Percentiles rank a stretch among this genome's conserved stretches.
These are phyloP conservation scores for Trachelus tabidus DNA, from an alignment of 2,888 invertebrate genomes.

Conservation along the genomic window DNA sequence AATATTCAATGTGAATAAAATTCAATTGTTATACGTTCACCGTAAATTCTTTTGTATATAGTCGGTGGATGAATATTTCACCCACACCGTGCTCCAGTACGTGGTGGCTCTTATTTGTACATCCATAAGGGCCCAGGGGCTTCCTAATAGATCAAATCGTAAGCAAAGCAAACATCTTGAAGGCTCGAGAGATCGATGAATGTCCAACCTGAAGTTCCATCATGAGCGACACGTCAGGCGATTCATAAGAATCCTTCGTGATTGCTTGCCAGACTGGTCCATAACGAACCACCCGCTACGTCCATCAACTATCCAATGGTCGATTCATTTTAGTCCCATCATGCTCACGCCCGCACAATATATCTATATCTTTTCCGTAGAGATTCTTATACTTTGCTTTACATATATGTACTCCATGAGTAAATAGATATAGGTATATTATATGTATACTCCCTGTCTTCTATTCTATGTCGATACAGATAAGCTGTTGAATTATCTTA, in stretches of 20 bases:
- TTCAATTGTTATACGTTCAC: background rate
- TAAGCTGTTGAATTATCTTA: background rate
- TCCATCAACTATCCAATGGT: slow-evolving; percentile 59
- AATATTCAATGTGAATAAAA: background rate
- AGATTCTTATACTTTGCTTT: background rate
- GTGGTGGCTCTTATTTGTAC: slow-evolving; percentile 3
- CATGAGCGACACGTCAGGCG: slow-evolving; percentile 63
- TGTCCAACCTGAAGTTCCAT: slow-evolving; percentile 53
- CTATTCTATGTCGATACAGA: background rate
- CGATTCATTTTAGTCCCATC: slow-evolving; percentile 50
- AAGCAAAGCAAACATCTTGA: slow-evolving; percentile 48
- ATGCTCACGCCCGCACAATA: background rate
- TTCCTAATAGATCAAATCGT: slow-evolving; percentile 19
- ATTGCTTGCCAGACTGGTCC: slow-evolving; percentile 53
- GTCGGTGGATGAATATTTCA: too few relatives aligned
- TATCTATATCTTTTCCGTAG: background rate
- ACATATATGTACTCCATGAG: slow-evolving; percentile 13
- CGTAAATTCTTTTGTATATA: too few relatives aligned
- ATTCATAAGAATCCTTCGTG: slow-evolving; percentile 59
- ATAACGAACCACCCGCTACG: slow-evolving; percentile 63
- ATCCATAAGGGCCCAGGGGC: slow-evolving; percentile 14
- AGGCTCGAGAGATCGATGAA: slow-evolving; percentile 57
- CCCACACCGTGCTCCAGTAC: background rate
- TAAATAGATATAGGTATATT: background rate
- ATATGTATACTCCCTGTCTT: background rate